These are phyloP conservation scores for Danaus chrysippus DNA, from an alignment of 2,888 invertebrate species.

Conservation along the genomic window DNA sequence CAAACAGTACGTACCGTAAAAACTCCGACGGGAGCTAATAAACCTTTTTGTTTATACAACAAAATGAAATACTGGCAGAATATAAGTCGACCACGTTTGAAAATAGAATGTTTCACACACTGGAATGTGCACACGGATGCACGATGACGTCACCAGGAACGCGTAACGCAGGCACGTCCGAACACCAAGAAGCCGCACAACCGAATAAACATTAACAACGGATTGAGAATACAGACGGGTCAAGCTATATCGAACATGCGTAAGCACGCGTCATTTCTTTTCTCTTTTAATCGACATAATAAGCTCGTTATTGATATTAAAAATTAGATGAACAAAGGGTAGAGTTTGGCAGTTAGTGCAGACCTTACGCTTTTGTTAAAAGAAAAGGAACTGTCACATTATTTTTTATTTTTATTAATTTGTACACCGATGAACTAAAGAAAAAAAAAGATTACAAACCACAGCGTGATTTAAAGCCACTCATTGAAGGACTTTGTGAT, in stretches of 20 bases:
- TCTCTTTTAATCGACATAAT: background rate
- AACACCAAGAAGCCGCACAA: conserved; percentile 21
- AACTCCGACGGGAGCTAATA: conserved; percentile 13
- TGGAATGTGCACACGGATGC: conserved; percentile 14
- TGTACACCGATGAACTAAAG: background rate
- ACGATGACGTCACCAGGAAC: conserved; percentile 22
- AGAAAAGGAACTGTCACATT: background rate
- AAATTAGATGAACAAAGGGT: background rate
- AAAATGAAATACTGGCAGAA: conserved; percentile 19
- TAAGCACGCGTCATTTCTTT: background rate
- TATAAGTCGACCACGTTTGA: conserved; percentile 10
- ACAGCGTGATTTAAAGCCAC: background rate
- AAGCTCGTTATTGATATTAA: background rate
- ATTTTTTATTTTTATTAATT: background rate
- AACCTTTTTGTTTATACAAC: conserved; percentile 12
- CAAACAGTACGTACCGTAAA: conserved; percentile 22
- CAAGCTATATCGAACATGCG: conserved; percentile 1
- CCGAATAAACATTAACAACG: conserved; percentile 17
- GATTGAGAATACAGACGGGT: conserved; percentile 9
- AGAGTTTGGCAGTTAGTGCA: background rate
- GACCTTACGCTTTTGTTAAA: background rate
- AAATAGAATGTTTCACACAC: conserved; percentile 15
- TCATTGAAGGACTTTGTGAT: background rate
- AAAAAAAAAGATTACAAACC: background rate
- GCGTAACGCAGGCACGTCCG: conserved; percentile 25